Evolutionary conservation across 2,113 vertebrate species (phyloP).

Genomic region (Columba livia): DNA sequence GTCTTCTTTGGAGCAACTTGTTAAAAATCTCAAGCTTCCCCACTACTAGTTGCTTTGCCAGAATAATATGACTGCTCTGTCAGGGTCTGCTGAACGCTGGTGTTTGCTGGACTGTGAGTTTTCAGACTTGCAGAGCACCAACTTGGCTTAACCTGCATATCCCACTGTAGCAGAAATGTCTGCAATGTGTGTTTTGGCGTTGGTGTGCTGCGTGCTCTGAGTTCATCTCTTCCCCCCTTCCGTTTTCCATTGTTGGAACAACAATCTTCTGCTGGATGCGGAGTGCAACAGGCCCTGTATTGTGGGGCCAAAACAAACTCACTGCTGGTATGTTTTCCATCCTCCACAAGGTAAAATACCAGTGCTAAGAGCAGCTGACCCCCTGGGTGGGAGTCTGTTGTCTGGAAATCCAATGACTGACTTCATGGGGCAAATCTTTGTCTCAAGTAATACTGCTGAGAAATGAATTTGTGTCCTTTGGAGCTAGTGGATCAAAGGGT

Average conservation of each 20-base stretch:
- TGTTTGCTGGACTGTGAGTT: neutral
- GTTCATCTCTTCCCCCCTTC: constrained; percentile 47
- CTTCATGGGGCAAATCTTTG: neutral
- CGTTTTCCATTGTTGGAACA: constrained; percentile 54
- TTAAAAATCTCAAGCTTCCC: neutral
- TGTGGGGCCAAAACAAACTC: constrained; percentile 52
- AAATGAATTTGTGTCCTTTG: neutral
- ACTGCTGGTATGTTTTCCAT: neutral
- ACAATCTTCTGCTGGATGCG: constrained; percentile 26
- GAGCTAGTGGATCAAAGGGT: neutral
- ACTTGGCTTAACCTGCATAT: neutral
- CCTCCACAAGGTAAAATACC: constrained; percentile 20
- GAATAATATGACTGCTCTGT: neutral
- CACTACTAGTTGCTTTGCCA: neutral
- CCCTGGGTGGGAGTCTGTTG: neutral
- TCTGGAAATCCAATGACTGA: neutral
- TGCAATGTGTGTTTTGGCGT: constrained; percentile 33
- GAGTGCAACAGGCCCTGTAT: neutral
- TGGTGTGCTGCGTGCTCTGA: neutral
- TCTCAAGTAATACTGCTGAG: neutral
- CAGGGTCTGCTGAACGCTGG: neutral
- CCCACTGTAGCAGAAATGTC: neutral
- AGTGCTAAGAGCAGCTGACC: neutral
- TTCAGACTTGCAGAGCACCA: neutral
- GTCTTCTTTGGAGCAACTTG: neutral